phyloP scores from a whole-genome alignment of 2,797 vertebrate genomes.

The Neosilurus hyrtlii region DNA sequence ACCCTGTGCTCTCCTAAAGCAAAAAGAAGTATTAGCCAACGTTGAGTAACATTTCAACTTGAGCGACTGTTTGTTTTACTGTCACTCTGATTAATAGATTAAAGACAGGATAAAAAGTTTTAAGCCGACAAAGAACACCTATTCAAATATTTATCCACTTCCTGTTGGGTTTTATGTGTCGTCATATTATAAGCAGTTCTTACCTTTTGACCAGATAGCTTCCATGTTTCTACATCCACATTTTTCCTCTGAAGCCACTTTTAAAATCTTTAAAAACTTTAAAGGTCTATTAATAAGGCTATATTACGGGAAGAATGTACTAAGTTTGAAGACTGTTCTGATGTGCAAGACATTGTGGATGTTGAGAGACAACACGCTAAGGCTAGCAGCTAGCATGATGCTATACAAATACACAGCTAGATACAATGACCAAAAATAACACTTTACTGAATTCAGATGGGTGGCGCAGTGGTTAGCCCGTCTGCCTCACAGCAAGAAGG shows the following conservation, averaged over 20 bases:
- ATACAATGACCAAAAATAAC: no score
- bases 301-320: background rate
- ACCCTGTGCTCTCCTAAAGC: background rate
- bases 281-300: background rate
- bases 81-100: background rate
- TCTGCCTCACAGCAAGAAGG: no score
- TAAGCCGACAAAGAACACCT: background rate
- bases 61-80: constrained; percentile 1
- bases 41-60: constrained; percentile 1
- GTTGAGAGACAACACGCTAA: no score
- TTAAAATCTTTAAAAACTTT: background rate
- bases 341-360: no score
- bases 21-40: background rate
- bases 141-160: background rate
- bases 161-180: background rate
- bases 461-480: no score
- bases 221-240: background rate
- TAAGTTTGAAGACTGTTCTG: no score
- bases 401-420: no score
- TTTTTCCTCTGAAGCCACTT: background rate
- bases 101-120: background rate
- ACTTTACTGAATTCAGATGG: no score
- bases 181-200: background rate
- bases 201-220: background rate
- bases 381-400: no score